phyloP scores from a whole-genome alignment of 2,797 vertebrate species.

The Micrastur ruficollis region DNA sequence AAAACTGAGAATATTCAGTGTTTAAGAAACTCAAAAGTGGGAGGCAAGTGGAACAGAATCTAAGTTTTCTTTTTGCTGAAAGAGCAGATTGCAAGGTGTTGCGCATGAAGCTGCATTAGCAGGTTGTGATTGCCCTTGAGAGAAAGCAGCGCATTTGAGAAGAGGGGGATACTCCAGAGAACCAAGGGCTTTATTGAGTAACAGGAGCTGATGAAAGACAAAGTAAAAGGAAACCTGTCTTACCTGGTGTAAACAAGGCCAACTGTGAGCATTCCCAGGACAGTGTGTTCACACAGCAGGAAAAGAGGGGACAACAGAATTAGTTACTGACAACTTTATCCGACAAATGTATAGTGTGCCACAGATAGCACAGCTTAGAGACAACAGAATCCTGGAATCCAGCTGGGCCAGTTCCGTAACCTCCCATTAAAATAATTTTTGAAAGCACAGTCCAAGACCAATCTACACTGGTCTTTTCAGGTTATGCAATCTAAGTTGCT shows the following conservation, averaged over 20 bases:
- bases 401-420: background rate
- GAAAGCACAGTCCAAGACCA: background rate
- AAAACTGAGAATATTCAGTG: background rate
- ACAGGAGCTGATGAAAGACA: slow-evolving; percentile 75
- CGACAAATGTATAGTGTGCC: background rate
- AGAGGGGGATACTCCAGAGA: slow-evolving; percentile 52
- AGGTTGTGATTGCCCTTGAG: background rate
- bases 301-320: background rate
- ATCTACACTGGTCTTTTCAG: background rate
- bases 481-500: background rate
- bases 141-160: background rate
- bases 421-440: background rate
- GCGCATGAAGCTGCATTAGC: background rate
- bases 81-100: background rate
- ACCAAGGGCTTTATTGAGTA: slow-evolving; percentile 47
- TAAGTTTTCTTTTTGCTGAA: background rate
- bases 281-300: slow-evolving; percentile 37
- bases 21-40: background rate
- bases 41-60: background rate
- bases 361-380: background rate
- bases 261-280: slow-evolving; percentile 79
- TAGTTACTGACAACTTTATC: background rate
- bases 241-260: slow-evolving; percentile 99
- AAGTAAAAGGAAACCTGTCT: slow-evolving; percentile 66
- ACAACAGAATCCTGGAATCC: slow-evolving; percentile 26